Evolutionary conservation across 2,888 invertebrate species (phyloP), one percentile per base, ranked within the genome.

Genomic region (Muscina levida): DNA sequence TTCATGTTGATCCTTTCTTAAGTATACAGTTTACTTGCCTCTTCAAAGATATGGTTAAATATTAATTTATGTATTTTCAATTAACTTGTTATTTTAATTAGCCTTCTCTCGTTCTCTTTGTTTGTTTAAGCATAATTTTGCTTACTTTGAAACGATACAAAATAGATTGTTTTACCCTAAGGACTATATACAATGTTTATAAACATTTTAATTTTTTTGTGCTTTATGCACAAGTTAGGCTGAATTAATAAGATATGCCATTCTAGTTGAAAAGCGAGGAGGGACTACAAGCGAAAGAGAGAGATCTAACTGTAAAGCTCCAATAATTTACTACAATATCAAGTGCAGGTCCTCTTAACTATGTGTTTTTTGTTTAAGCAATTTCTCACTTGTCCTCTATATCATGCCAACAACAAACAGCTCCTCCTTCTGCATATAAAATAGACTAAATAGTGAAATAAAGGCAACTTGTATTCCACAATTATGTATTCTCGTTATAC

Each of bases 291-390:
- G n/a, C 6, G 37, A 15, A 31, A 26, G 10, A 13, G 26, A 15
- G 57, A 8, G 15, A 57, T 5, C 17, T 8, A 8, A 22, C 1
- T 22, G 4, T 39, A 19, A 37, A 62, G 42, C 42, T 62, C 42
- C 62, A 62, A 62, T 62, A 39, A 62, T 62, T 62, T 62, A 62
- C 62, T 62, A 62, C 22, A 62, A 62, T 42, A 62, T 22, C 22
- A 62, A 62, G 62, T 62, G 19, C 11, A 22, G 22, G 19, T 42
- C 15, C 46, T 37, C 39, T 59, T 37, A 19, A 15, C 8, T 17
- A 19, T 59, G 11, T 59, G 39, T 62, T 42, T 13, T 56, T 2
- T 31, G 15, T 2, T 39, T 59, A n/a, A n/a, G n/a, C n/a, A n/a
- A n/a, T 59, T 15, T 26, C n/a, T 59, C 10, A 48, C 15, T 51